These are phyloP conservation scores for Ornithoptera alexandrae DNA, from an alignment of 2,888 invertebrate species.

Conservation along the genomic window DNA sequence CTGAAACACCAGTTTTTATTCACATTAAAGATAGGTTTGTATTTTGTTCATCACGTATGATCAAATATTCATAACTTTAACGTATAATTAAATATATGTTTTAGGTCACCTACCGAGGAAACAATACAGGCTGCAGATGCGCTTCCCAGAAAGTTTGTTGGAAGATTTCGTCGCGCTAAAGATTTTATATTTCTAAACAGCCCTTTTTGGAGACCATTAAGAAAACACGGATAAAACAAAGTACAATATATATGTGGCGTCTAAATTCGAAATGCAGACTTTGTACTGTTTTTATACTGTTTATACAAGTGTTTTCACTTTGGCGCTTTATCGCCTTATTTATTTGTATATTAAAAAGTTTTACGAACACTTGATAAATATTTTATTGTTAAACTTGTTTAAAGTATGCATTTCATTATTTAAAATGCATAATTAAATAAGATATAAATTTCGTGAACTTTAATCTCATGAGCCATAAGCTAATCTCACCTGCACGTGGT, in stretches of 20 bases:
- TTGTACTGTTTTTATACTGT: not conserved
- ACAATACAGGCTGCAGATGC: not conserved
- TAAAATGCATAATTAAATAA: too few relatives aligned
- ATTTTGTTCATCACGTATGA: too few relatives aligned
- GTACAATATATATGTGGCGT: not conserved
- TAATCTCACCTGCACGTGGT: too few relatives aligned
- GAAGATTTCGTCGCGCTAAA: slow-evolving; percentile 4
- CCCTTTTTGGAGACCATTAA: not conserved
- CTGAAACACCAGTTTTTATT: slow-evolving; percentile 14
- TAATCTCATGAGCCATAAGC: too few relatives aligned
- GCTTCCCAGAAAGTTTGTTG: not conserved
- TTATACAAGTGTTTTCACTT: slow-evolving; percentile 2
- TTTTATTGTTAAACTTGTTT: too few relatives aligned
- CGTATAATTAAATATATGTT: not conserved
- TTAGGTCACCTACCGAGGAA: not conserved
- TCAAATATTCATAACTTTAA: too few relatives aligned
- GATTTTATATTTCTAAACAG: not conserved
- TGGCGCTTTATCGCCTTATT: not conserved
- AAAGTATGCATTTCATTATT: too few relatives aligned
- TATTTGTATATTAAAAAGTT: not conserved
- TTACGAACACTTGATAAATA: too few relatives aligned
- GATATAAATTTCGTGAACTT: too few relatives aligned
- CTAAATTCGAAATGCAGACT: not conserved
- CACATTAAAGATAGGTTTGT: slow-evolving; percentile 13
- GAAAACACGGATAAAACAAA: not conserved